These are phyloP conservation scores for Ciona savignyi DNA, from an alignment of 23 tunicate genomes.

Conservation along the genomic window DNA sequence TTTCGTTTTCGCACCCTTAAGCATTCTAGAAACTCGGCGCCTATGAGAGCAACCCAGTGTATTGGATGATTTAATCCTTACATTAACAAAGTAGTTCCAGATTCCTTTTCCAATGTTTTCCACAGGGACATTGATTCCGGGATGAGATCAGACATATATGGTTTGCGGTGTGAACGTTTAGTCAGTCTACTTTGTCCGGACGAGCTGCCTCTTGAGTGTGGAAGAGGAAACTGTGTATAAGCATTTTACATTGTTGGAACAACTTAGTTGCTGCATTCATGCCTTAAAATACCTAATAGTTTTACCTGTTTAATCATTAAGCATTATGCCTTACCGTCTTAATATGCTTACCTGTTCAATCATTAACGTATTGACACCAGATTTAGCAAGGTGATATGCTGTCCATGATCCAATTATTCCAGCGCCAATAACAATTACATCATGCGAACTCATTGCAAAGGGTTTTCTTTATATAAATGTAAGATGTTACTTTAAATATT, in stretches of 20 bases:
- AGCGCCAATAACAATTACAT: constrained; percentile 74
- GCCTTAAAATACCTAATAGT: too few relatives aligned
- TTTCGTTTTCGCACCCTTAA: too few relatives aligned
- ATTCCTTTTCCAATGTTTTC: background rate
- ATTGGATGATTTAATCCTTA: too few relatives aligned
- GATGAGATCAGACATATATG: background rate
- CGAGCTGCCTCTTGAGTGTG: constrained; percentile 74
- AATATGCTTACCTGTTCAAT: constrained; percentile 66
- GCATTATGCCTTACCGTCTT: too few relatives aligned
- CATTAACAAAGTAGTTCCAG: background rate
- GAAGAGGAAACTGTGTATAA: constrained; percentile 72
- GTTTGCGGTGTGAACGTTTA: constrained; percentile 16
- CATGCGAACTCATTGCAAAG: too few relatives aligned
- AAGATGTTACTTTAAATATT: too few relatives aligned
- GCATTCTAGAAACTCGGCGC: too few relatives aligned
- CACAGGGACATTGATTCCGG: background rate
- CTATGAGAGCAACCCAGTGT: too few relatives aligned
- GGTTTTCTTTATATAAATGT: too few relatives aligned
- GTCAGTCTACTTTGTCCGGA: constrained; percentile 49
- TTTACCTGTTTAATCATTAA: too few relatives aligned
- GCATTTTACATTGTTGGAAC: too few relatives aligned
- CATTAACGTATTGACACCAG: constrained; percentile 11
- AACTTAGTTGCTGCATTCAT: too few relatives aligned
- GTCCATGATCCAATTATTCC: constrained; percentile 82
- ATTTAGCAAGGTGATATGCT: constrained; percentile 36